phyloP scores from a whole-genome alignment of 2,797 vertebrate genomes.

The Scyliorhinus canicula region DNA sequence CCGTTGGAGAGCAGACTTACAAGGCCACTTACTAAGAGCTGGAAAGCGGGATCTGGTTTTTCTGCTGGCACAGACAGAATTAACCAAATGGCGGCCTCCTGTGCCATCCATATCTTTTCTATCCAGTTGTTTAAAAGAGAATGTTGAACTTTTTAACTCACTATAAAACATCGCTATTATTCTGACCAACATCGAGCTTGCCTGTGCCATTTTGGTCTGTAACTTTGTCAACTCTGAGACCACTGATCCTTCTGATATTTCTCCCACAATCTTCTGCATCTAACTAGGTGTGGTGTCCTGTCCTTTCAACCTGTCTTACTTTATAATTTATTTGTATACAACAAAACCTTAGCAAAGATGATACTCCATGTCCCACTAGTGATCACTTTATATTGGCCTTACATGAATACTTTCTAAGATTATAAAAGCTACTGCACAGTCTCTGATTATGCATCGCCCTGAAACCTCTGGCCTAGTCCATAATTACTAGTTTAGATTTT shows the following conservation, averaged over 20 bases:
- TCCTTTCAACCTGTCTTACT: not conserved
- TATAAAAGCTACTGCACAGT: not conserved
- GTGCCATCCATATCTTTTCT: too few relatives aligned
- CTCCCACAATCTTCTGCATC: not conserved
- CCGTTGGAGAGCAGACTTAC: not conserved
- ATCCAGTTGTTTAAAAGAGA: not conserved
- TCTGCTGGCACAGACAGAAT: not conserved
- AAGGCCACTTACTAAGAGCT: too few relatives aligned
- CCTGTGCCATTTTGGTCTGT: not conserved
- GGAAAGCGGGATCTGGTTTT: not conserved
- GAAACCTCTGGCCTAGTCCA: not conserved
- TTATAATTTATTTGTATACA: not conserved
- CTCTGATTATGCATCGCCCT: not conserved
- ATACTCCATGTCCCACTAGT: not conserved
- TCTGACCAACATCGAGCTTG: not conserved
- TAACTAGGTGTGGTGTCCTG: not conserved
- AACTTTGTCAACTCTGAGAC: not conserved
- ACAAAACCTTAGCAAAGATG: not conserved
- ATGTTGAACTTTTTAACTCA: not conserved
- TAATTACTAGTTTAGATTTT: not conserved
- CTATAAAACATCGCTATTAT: not conserved
- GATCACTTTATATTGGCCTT: not conserved
- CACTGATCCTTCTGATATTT: not conserved
- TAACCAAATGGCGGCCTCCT: not conserved
- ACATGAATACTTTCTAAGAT: not conserved